Percentiles rank a stretch among this genome's conserved stretches.
phyloP scores from a whole-genome alignment of 2,113 vertebrate genomes.

The Elephas maximus region DNA sequence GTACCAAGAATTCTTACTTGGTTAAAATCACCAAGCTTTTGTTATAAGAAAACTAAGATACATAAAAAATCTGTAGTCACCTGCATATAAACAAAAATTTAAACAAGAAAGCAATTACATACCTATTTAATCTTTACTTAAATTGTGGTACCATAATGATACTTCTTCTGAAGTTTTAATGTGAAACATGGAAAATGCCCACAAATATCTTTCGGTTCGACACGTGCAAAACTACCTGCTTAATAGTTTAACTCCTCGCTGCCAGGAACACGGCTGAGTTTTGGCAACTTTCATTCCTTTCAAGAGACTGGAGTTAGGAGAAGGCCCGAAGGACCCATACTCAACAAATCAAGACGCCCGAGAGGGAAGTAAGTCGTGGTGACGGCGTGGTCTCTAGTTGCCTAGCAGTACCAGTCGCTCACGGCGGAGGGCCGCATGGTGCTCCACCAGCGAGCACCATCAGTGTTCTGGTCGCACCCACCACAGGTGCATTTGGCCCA shows the following conservation, averaged over 20 bases:
- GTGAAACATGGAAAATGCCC: background rate
- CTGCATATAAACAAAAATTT: background rate
- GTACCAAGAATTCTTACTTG: background rate
- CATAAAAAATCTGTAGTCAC: background rate
- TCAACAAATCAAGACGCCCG: background rate
- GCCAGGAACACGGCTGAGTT: background rate
- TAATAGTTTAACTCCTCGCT: background rate
- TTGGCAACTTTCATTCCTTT: background rate
- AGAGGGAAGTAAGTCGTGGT: background rate
- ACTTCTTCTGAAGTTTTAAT: background rate
- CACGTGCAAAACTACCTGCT: constrained; percentile 70
- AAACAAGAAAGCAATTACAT: background rate
- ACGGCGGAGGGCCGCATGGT: constrained; percentile 55
- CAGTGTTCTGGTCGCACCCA: background rate
- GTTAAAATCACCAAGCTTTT: background rate
- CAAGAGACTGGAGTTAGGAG: background rate
- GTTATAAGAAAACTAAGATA: background rate
- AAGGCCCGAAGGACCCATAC: background rate
- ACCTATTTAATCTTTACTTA: background rate
- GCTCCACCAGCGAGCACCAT: background rate
- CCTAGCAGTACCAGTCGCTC: constrained; percentile 62
- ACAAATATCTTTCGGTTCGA: background rate
- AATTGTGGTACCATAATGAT: background rate
- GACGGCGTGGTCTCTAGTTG: constrained; percentile 35
- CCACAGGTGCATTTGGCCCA: constrained; percentile 21